A percentile compares a stretch with the other conserved stretches of the same genome.
These are phyloP conservation scores for Sitta europaea DNA, from an alignment of 2,113 vertebrate species.

Conservation along the genomic window DNA sequence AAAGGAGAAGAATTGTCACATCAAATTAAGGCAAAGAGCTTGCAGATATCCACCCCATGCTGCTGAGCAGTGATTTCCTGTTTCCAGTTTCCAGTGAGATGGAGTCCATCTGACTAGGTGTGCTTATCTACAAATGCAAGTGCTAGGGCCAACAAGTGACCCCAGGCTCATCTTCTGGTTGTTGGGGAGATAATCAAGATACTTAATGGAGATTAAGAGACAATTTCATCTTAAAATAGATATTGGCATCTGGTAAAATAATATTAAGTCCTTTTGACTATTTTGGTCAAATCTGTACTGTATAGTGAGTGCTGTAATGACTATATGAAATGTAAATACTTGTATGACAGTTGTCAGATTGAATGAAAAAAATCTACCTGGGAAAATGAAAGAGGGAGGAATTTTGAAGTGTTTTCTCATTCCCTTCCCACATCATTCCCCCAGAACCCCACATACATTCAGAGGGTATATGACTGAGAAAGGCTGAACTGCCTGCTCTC, in stretches of 20 bases:
- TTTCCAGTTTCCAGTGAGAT: background rate
- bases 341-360: background rate
- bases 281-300: background rate
- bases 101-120: background rate
- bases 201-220: background rate
- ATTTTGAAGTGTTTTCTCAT: background rate
- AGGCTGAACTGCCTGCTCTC: background rate
- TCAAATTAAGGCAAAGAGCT: background rate
- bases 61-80: background rate
- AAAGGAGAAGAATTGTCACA: background rate
- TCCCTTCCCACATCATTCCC: fast-evolving
- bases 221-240: background rate
- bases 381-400: background rate
- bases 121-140: background rate
- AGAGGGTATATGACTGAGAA: background rate
- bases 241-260: background rate
- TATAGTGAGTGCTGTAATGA: background rate
- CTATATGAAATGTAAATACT: background rate
- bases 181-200: background rate
- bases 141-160: background rate
- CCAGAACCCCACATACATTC: background rate
- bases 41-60: background rate
- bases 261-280: background rate
- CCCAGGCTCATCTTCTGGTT: background rate
- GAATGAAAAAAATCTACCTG: background rate